These are phyloP conservation scores for Trematomus bernacchii DNA, from an alignment of 2,797 vertebrate species.

Conservation along the genomic window DNA sequence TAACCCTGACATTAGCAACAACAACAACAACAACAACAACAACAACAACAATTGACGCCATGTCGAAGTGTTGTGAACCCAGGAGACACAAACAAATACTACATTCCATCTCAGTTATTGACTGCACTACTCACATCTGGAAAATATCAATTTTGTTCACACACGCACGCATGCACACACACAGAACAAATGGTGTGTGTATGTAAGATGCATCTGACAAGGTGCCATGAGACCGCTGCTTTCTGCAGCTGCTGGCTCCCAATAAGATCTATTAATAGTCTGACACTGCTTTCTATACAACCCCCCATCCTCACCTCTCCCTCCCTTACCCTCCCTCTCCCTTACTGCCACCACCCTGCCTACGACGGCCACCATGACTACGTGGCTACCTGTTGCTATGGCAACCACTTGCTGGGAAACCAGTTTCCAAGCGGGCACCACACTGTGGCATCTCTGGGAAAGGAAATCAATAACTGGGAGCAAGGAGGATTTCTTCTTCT, in stretches of 20 bases:
- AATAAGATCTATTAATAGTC: slow-evolving; percentile 86
- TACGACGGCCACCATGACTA: slow-evolving; percentile 72
- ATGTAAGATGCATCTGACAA: slow-evolving; percentile 64
- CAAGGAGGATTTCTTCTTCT: slow-evolving; percentile 34
- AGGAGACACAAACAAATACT: slow-evolving; percentile 11
- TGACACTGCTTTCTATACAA: slow-evolving; percentile 40
- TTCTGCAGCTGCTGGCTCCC: slow-evolving; percentile 74
- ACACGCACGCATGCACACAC: slow-evolving; percentile 22
- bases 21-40: neutral
- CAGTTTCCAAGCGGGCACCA: slow-evolving; percentile 67
- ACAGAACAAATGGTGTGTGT: slow-evolving; percentile 58
- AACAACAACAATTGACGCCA: neutral
- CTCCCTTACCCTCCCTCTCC: slow-evolving; percentile 28
- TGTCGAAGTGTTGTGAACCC: neutral
- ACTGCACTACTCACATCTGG: slow-evolving; percentile 15
- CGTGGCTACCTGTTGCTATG: slow-evolving; percentile 86
- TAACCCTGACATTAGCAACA: slow-evolving; percentile 17
- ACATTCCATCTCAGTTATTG: slow-evolving; percentile 26
- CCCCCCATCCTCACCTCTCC: slow-evolving; percentile 15
- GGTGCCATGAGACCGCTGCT: slow-evolving; percentile 61
- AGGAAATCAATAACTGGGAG: slow-evolving; percentile 74
- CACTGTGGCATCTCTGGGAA: slow-evolving; percentile 65
- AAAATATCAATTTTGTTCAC: slow-evolving; percentile 10
- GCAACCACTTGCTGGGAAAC: slow-evolving; percentile 74
- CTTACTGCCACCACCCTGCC: slow-evolving; percentile 63